phyloP scores from a whole-genome alignment of 2,797 vertebrate genomes.

The Iguana delicatissima region DNA sequence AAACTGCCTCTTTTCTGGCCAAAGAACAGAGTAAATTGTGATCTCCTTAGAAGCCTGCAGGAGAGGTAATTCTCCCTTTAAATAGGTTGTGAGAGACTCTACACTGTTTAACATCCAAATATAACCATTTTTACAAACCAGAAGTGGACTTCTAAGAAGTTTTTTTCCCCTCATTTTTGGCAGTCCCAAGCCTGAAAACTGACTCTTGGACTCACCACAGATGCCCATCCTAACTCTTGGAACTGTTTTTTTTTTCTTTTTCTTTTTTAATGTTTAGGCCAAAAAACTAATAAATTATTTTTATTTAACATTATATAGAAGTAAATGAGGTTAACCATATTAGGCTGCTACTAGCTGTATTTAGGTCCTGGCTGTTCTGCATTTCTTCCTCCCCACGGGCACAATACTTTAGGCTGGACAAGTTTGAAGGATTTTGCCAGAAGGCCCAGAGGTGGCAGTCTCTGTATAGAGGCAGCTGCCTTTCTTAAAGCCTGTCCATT shows the following conservation, averaged over 20 bases:
- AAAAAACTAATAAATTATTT: too few species aligned
- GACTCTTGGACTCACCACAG: too few species aligned
- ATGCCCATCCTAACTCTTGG: neutral
- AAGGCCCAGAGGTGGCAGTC: neutral
- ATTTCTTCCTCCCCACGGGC: neutral
- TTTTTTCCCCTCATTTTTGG: too few species aligned
- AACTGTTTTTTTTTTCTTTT: neutral
- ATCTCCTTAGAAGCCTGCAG: too few species aligned
- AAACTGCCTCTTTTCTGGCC: too few species aligned
- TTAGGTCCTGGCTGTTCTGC: neutral
- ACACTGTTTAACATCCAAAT: too few species aligned
- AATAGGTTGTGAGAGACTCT: too few species aligned
- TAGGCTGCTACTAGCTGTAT: neutral
- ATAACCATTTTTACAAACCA: too few species aligned
- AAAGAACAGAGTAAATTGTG: too few species aligned
- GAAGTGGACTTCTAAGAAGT: too few species aligned
- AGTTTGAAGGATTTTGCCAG: neutral
- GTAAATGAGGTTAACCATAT: neutral
- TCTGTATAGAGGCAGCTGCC: neutral
- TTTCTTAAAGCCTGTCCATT: neutral
- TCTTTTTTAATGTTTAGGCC: neutral
- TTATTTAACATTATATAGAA: neutral
- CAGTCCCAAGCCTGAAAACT: too few species aligned
- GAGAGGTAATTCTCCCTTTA: too few species aligned
- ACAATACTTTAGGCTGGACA: neutral